Percentiles rank a stretch among this genome's conserved stretches.
Evolutionary conservation across 2,113 vertebrate genomes (phyloP).

Genomic region (Sinosuthora webbiana): DNA sequence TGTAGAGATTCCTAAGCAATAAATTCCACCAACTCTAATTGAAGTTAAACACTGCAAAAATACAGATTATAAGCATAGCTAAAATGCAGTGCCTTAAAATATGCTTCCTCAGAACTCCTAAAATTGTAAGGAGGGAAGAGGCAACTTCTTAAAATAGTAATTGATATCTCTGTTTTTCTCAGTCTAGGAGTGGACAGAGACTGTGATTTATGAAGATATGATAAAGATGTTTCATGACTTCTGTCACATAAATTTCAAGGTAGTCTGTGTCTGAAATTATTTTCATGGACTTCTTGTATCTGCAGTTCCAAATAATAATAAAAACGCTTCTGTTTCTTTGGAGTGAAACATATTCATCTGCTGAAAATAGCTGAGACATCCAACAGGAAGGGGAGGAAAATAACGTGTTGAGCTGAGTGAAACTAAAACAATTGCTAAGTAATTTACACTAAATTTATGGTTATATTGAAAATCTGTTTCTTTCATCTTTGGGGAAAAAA

Average conservation of each 20-base stretch:
- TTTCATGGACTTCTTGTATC: background rate
- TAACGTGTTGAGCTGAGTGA: background rate
- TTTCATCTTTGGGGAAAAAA: background rate
- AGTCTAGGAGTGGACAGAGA: background rate
- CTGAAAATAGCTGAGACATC: background rate
- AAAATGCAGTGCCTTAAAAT: background rate
- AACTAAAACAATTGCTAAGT: background rate
- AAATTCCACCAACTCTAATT: background rate
- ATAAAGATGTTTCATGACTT: background rate
- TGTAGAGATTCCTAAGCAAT: background rate
- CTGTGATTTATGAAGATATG: background rate
- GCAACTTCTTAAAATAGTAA: background rate
- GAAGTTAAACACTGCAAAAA: background rate
- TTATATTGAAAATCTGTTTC: background rate
- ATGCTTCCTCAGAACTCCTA: background rate
- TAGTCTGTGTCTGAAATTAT: background rate
- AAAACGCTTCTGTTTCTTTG: background rate
- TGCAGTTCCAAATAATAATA: background rate
- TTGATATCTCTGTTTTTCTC: background rate
- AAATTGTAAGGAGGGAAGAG: background rate
- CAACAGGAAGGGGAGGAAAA: background rate
- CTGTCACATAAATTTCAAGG: conserved; percentile 29
- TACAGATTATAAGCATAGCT: background rate
- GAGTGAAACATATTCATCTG: background rate
- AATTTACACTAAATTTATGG: conserved; percentile 5